Base-by-base conservation (phyloP, 2,888 invertebrate species). In the Agonopterix heracliana region DNA sequence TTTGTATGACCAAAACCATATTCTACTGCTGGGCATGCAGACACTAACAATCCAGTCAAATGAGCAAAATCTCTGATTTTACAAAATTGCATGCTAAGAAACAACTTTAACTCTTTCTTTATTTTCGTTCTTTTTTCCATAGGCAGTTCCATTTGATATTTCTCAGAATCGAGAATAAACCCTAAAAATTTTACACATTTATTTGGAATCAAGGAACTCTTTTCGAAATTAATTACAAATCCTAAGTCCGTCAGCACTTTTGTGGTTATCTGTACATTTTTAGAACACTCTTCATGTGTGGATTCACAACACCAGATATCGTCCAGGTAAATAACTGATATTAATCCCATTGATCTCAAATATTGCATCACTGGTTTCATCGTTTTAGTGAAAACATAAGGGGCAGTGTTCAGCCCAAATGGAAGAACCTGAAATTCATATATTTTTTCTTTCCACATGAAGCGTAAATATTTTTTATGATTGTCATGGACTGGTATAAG, bases 321-420 rank as follows among this genome's bases (percentile, higher is more conserved):
- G n/a, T 46, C 46, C 9, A 46, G 17, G 26, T 40, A 46, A 38
- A n/a, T 10, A 2, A 34, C 34, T 3, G 46, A 46, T 3, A 46
- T 2, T 10, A 46, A n/a, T 44, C 43, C 50, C 49, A 49, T 46
- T 52, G 50, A 41, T 12, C 49, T 47, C 34, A 43, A 47, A 9
- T 11, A 26, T 40, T 46, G 7, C 12, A 40, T 2, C 2, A 46
- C 41, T 14, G 46, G 46, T 46, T 46, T 46, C n/a, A 41, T 9
- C n/a, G 40, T 3, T 11, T 46, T 46, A 3, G 46, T 46, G 41
- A 46, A 46, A 46, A 46, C 46, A 26, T 9, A 48, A 26, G 26
- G 48, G 10, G 17, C 48, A 1, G 40, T 48, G 44, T 17, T 34
- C 34, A 38, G 41, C n/a, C 12, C 46, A 44, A 36, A 48, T 36